phyloP scores from a whole-genome alignment of 1,140 invertebrate genomes.

The Whitmania pigra region DNA sequence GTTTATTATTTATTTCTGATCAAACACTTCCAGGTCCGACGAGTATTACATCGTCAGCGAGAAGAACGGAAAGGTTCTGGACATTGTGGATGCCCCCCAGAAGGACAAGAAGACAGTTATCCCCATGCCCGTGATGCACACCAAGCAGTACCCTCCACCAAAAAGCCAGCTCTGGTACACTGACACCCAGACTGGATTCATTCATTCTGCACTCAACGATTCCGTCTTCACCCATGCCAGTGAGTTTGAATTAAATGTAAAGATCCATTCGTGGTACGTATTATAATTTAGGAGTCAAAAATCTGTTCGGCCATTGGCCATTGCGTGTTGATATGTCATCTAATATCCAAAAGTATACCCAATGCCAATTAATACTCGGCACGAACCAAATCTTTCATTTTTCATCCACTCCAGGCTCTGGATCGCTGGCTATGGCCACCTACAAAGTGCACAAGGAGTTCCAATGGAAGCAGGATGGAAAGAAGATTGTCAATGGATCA shows the following conservation, averaged over 20 bases:
- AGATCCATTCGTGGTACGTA: too few relatives aligned
- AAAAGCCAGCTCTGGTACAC: conserved; percentile 16
- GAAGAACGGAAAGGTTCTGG: conserved; percentile 12
- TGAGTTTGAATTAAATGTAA: background rate
- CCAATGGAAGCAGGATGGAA: conserved; percentile 7
- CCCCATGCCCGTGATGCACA: conserved; percentile 4
- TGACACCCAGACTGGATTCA: conserved; percentile 1
- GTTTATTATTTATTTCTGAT: too few relatives aligned
- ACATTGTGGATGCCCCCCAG: conserved; percentile 10
- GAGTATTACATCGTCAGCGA: conserved; percentile 17
- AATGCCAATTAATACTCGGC: too few relatives aligned
- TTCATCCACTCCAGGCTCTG: background rate
- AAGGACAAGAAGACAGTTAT: conserved; percentile 9
- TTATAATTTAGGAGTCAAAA: too few relatives aligned
- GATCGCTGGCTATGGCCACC: background rate
- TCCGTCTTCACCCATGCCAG: background rate
- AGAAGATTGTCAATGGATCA: background rate
- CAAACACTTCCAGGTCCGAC: background rate
- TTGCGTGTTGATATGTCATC: too few relatives aligned
- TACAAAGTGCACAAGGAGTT: conserved; percentile 12
- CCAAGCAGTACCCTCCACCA: conserved; percentile 13
- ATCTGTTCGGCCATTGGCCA: too few relatives aligned
- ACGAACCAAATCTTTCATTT: too few relatives aligned
- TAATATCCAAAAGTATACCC: too few relatives aligned
- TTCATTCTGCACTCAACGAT: conserved; percentile 15